These are phyloP conservation scores for Antechinus flavipes DNA, from an alignment of 2,113 vertebrate genomes.

Conservation along the genomic window DNA sequence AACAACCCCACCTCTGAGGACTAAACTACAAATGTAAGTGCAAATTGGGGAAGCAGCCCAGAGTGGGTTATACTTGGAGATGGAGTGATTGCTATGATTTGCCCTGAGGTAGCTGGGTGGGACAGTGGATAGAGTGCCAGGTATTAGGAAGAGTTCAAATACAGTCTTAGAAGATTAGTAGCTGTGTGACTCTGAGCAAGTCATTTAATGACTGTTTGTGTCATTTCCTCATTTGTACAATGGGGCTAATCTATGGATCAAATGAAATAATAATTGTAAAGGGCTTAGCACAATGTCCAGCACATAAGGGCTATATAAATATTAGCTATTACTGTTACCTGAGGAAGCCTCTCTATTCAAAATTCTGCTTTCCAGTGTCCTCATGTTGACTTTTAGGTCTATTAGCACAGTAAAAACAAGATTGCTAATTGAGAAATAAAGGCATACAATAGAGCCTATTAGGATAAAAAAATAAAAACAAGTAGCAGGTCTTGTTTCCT, in stretches of 20 bases:
- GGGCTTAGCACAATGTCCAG: no score
- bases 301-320: background rate
- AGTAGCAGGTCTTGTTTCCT: background rate
- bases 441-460: background rate
- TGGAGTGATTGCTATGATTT: background rate
- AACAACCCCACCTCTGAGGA: background rate
- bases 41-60: background rate
- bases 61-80: background rate
- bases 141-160: background rate
- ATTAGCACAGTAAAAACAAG: conserved; percentile 16
- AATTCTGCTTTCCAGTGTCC: background rate
- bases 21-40: background rate
- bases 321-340: background rate
- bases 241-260: background rate
- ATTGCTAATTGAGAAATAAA: conserved; percentile 1
- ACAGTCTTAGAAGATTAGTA: background rate
- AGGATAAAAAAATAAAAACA: conserved; percentile 32
- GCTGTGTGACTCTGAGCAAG: background rate
- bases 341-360: background rate
- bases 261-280: background rate
- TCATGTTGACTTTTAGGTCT: background rate
- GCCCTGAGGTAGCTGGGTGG: background rate
- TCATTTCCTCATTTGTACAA: background rate
- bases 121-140: background rate
- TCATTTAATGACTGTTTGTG: background rate